phyloP scores from a whole-genome alignment of 2,113 vertebrate species.

The Oreotrochilus melanogaster region DNA sequence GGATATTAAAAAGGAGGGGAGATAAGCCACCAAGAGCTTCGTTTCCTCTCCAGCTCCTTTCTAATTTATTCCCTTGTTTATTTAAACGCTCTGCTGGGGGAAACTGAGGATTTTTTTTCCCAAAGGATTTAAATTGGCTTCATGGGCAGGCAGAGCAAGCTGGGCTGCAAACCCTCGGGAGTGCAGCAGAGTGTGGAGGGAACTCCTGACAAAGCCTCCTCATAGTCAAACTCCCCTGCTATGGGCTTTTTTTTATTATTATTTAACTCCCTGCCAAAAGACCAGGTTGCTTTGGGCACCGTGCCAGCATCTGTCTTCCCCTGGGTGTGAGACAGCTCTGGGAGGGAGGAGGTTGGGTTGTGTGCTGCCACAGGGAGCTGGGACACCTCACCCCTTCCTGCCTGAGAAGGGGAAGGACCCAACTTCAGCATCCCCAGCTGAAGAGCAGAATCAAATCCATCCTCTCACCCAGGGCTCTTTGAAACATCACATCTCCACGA shows the following conservation, averaged over 20 bases:
- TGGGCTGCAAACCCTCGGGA: neutral
- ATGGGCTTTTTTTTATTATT: neutral
- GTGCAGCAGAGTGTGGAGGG: neutral
- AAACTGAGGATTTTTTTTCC: slow-evolving; percentile 32
- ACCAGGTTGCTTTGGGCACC: neutral
- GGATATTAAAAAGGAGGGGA: slow-evolving; percentile 69
- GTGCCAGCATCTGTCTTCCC: neutral
- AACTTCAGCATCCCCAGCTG: neutral
- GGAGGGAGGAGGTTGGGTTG: neutral
- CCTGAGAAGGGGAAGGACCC: neutral
- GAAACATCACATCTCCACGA: neutral
- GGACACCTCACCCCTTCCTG: neutral
- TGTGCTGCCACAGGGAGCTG: neutral
- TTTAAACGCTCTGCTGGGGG: slow-evolving; percentile 42
- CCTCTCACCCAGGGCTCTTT: neutral
- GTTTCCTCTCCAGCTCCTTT: slow-evolving; percentile 65
- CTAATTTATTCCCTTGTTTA: slow-evolving; percentile 61
- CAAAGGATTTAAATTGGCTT: slow-evolving; percentile 37
- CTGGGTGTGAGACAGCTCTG: neutral
- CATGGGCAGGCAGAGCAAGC: neutral
- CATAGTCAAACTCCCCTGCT: neutral
- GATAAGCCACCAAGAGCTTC: slow-evolving; percentile 52
- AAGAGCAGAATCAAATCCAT: neutral
- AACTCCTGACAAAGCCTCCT: neutral
- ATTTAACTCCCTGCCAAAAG: neutral